Evolutionary conservation across 2,888 invertebrate genomes (phyloP).

Genomic region (Sphaeridia pumilis): DNA sequence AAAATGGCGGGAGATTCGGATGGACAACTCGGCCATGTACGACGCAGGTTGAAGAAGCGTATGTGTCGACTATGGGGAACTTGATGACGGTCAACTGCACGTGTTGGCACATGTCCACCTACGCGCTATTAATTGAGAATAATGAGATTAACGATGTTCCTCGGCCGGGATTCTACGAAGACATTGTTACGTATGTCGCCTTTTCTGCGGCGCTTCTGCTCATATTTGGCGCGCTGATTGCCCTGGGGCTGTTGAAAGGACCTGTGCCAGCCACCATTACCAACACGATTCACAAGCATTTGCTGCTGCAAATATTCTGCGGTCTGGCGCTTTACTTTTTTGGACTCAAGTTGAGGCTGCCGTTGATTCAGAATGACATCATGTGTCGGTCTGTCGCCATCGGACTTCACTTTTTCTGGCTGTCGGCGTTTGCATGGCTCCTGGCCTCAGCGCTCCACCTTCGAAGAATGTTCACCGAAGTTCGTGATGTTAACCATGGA

Average conservation of each 20-base stretch:
- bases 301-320: slow-evolving; percentile 78
- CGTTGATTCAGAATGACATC: slow-evolving; percentile 72
- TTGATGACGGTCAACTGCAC: slow-evolving; percentile 70
- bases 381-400: slow-evolving; percentile 37
- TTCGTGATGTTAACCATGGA: slow-evolving; percentile 91
- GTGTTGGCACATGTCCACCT: slow-evolving; percentile 81
- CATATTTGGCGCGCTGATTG: slow-evolving; percentile 62
- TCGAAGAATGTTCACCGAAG: slow-evolving; percentile 85
- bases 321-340: slow-evolving; percentile 75
- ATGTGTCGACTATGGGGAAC: slow-evolving; percentile 42
- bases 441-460: slow-evolving; percentile 85
- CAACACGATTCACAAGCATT: slow-evolving; percentile 85
- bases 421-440: slow-evolving; percentile 81
- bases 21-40: slow-evolving; percentile 87
- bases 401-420: slow-evolving; percentile 80
- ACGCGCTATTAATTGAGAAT: slow-evolving; percentile 79
- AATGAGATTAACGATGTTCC: slow-evolving; percentile 79
- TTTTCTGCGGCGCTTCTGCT: slow-evolving; percentile 73
- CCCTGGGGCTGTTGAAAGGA: slow-evolving; percentile 69
- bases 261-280: slow-evolving; percentile 62
- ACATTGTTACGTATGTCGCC: slow-evolving; percentile 78
- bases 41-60: slow-evolving; percentile 48
- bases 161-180: slow-evolving; percentile 71
- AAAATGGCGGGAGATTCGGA: slow-evolving; percentile 40
- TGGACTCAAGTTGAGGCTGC: slow-evolving; percentile 68